Evolutionary conservation across 2,797 vertebrate genomes (phyloP).

Genomic region (Dendrocincla fuliginosa): DNA sequence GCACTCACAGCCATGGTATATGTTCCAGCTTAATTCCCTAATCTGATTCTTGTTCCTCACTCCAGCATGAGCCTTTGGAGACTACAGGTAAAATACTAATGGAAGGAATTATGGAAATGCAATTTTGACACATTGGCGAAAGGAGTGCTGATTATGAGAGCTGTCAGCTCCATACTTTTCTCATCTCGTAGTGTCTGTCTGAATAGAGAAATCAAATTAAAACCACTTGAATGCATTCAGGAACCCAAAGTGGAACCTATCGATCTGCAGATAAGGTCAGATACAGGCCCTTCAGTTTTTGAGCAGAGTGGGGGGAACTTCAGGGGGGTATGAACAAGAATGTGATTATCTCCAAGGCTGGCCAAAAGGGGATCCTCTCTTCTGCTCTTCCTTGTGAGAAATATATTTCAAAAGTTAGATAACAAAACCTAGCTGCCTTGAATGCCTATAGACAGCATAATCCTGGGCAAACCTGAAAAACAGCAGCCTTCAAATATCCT

Average conservation of each 20-base stretch:
- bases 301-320: neutral
- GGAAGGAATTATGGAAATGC: constrained; percentile 28
- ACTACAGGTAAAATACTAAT: neutral
- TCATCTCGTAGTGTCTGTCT: neutral
- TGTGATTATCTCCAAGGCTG: neutral
- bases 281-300: neutral
- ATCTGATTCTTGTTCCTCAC: neutral
- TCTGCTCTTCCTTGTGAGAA: neutral
- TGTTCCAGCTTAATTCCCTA: neutral
- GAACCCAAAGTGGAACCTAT: constrained; percentile 1
- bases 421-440: neutral
- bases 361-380: neutral
- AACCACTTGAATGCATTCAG: constrained; percentile 2
- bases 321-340: neutral
- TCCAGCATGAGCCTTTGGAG: neutral
- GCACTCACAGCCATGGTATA: accelerated
- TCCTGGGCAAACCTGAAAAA: neutral
- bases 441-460: neutral
- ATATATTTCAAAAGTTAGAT: neutral
- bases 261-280: constrained; percentile 15
- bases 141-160: constrained; percentile 38
- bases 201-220: constrained; percentile 64
- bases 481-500: neutral
- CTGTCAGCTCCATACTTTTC: constrained; percentile 34
- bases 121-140: neutral